Base-by-base conservation (phyloP, 2,888 invertebrate genomes). In the Drosophila kuntzei region DNA sequence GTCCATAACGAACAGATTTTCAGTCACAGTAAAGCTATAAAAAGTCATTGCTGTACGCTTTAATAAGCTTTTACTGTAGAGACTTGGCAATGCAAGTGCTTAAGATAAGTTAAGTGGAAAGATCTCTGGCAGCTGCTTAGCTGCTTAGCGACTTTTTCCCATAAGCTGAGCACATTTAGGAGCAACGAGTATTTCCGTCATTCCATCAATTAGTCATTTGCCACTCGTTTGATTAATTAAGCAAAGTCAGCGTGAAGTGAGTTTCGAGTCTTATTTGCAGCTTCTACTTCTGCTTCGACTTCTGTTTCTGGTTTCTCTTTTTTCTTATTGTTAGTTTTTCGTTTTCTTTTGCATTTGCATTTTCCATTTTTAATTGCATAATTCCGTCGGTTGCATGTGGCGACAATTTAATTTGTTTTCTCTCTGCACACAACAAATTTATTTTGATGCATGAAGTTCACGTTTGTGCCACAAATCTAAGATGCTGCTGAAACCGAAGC, bases 321-420 rank as follows among this genome's bases (percentile, higher is more conserved):
- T 44, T 50, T 14, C n/a, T 44, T 50, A 18, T 64, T 59, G 59
- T 61, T 44, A 36, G 59, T 43, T 22, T 49, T 25, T 41, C 27
- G 55, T 47, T 34, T 49, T 20, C 60, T 49, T 58, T 53, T 14
- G 2, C 29, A 25, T 63, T 36, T 70, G 41, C 80, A 76, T 83
- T 83, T 83, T 77, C 77, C 81, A 84, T 84, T 84, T 84, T 84
- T 84, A 87, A 84, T 84, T 84, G 87, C 87, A 84, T 84, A 84
- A 84, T 84, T 84, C 78, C 75, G 71, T 65, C 61, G 65, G 61
- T 71, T 67, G 87, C 87, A 84, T 87, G 79, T 83, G 86, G 76
- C 77, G 86, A 80, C 83, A 84, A 79, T 84, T 87, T 83, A 83
- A 83, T 86, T 82, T 82, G 83, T 86, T 71, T 62, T 65, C 54